These are phyloP conservation scores for Megalops atlanticus DNA, from an alignment of 2,113 vertebrate species.

Conservation along the genomic window DNA sequence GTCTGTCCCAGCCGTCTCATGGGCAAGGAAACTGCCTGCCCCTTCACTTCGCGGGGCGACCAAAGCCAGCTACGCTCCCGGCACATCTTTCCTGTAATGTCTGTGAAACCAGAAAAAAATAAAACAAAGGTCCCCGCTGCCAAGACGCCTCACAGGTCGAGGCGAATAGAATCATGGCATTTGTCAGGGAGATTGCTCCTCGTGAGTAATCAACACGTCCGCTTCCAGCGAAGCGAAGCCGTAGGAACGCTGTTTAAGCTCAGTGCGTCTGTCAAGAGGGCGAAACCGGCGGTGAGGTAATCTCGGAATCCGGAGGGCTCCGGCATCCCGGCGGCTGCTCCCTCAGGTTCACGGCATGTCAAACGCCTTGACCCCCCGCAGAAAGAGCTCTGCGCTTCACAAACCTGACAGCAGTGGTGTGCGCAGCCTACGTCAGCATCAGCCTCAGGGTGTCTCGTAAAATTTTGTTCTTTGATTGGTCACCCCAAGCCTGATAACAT, in stretches of 20 bases:
- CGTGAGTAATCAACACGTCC: conserved; percentile 64
- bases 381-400: too few species aligned
- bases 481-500: too few species aligned
- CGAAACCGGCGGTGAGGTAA: not conserved
- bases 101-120: conserved; percentile 59
- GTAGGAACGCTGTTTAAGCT: not conserved
- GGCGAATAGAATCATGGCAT: conserved; percentile 62
- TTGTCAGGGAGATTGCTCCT: conserved; percentile 67
- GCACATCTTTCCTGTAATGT: conserved; percentile 61
- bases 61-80: conserved; percentile 51
- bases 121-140: conserved; percentile 67
- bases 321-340: not conserved
- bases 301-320: not conserved
- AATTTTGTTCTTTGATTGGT: too few species aligned
- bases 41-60: conserved; percentile 62
- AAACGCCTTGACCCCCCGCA: too few species aligned
- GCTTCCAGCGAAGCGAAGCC: conserved; percentile 61
- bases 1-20: conserved; percentile 69
- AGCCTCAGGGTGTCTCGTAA: too few species aligned
- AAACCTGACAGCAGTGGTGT: too few species aligned
- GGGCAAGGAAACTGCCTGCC: conserved; percentile 63
- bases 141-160: conserved; percentile 56
- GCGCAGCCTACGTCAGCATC: too few species aligned
- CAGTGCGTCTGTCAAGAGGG: not conserved
- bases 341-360: too few species aligned